phyloP scores from a whole-genome alignment of 2,888 invertebrate genomes.

The Furcula furcula region DNA sequence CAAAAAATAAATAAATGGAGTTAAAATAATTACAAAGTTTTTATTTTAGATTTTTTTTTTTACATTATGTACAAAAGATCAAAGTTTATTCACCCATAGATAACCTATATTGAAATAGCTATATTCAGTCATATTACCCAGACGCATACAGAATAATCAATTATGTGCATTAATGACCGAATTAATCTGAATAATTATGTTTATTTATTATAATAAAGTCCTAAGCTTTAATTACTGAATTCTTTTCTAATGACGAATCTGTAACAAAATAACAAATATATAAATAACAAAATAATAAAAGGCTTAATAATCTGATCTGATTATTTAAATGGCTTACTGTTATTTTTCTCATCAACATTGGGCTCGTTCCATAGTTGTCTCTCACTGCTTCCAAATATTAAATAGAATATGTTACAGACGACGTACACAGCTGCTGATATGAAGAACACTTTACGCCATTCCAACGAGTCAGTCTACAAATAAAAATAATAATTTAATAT shows the following conservation, averaged over 20 bases:
- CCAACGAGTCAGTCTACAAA: constrained; percentile 64
- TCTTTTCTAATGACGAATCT: neutral
- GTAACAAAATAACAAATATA: neutral
- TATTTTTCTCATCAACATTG: neutral
- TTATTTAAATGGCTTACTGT: neutral
- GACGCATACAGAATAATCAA: too few species aligned
- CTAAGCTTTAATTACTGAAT: neutral
- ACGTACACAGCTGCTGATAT: constrained; percentile 84
- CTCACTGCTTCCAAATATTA: constrained; percentile 76
- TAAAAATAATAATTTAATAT: constrained; percentile 2
- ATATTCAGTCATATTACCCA: too few species aligned
- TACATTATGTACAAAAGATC: too few species aligned
- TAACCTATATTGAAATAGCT: too few species aligned
- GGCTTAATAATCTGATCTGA: neutral
- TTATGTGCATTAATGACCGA: too few species aligned
- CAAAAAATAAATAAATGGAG: too few species aligned
- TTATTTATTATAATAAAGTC: too few species aligned
- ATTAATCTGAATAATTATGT: too few species aligned
- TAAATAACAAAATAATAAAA: neutral
- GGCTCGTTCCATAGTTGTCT: constrained; percentile 18
- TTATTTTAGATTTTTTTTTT: too few species aligned
- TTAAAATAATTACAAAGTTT: too few species aligned
- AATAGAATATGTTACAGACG: constrained; percentile 82
- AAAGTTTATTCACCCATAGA: too few species aligned
- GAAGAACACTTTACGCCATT: constrained; percentile 86